These are phyloP conservation scores for Anguilla japonica DNA, from an alignment of 2,113 vertebrate genomes.

Conservation along the genomic window DNA sequence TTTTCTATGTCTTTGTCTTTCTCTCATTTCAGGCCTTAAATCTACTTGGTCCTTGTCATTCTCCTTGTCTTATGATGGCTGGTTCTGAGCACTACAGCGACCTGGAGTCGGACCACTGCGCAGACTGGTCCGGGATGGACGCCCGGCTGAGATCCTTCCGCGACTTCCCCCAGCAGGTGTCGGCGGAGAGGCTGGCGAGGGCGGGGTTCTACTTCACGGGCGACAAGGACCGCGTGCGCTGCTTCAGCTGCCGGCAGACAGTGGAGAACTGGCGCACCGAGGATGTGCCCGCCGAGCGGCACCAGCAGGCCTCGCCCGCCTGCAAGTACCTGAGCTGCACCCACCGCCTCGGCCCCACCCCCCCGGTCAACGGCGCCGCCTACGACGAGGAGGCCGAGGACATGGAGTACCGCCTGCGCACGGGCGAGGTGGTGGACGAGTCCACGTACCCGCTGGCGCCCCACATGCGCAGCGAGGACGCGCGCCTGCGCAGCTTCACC, in stretches of 20 bases:
- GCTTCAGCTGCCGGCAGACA: constrained; percentile 81
- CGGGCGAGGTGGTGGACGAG: constrained; percentile 83
- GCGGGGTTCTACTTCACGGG: constrained; percentile 91
- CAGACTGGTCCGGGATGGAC: constrained; percentile 65
- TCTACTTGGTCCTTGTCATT: background rate
- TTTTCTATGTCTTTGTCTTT: background rate
- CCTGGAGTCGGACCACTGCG: constrained; percentile 54
- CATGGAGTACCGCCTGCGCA: constrained; percentile 72
- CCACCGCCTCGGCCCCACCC: constrained; percentile 35
- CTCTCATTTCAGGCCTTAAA: background rate
- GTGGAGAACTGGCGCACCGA: constrained; percentile 81
- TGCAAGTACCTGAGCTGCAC: constrained; percentile 76
- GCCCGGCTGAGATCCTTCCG: constrained; percentile 75
- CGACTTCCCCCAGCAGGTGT: constrained; percentile 74
- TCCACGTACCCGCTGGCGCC: constrained; percentile 71
- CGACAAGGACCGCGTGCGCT: constrained; percentile 78
- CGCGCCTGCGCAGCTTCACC: constrained; percentile 75
- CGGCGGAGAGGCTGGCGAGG: constrained; percentile 71
- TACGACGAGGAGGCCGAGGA: constrained; percentile 61
- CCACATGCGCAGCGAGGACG: constrained; percentile 83
- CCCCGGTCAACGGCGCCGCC: constrained; percentile 29
- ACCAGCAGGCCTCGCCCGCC: constrained; percentile 78
- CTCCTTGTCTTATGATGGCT: constrained; percentile 53
- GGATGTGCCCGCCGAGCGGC: constrained; percentile 78
- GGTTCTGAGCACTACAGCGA: constrained; percentile 47